Evolutionary conservation across 2,888 invertebrate genomes (phyloP), one percentile per base, ranked within the genome.

Genomic region (Hylaea fasciaria): DNA sequence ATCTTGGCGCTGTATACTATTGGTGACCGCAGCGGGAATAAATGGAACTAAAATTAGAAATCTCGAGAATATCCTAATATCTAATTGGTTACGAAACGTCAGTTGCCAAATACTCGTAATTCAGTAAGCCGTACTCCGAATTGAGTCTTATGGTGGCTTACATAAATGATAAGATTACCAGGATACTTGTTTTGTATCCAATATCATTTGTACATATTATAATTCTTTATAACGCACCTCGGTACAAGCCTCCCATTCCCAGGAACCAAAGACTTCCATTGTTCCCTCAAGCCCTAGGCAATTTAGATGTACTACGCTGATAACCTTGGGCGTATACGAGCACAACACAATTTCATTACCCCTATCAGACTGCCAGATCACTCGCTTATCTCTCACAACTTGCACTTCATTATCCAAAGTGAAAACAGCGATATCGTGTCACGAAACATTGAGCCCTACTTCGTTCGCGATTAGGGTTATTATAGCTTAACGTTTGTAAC

Each of bases 391-490:
- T 32, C 61, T 57, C 44, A 13, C 52, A 57, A 62, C 61, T 62
- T 56, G 49, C 61, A 57, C 61, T 57, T 62, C 61, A 57, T 62
- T 62, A 62, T 62, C 52, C 52, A 62, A 52, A 62, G 61, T 62
- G 61, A 62, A 62, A 62, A 62, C 56, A 56, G 61, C 32, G 28
- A 43, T 52, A 57, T 22, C 40, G n/a, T 12, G 16, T 4, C 55
- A 16, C 44, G 61, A 44, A 10, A 57, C 40, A 52, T 62, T 53
- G 39, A 57, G 49, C 61, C 35, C 28, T 52, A 49, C 44, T 37
- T 28, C 16, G 3, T 16, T 47, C 7, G 12, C 12, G 13, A 49
- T 52, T 44, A 48, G 44, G 52, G 22, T 39, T 29, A 52, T 29
- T 48, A 28, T 56, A 35, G 61, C 13, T 35, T 13, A 0, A 17